Percentiles rank a stretch among this genome's conserved stretches.
Evolutionary conservation across 2,113 vertebrate species (phyloP).

Genomic region (Bagarius yarrelli): DNA sequence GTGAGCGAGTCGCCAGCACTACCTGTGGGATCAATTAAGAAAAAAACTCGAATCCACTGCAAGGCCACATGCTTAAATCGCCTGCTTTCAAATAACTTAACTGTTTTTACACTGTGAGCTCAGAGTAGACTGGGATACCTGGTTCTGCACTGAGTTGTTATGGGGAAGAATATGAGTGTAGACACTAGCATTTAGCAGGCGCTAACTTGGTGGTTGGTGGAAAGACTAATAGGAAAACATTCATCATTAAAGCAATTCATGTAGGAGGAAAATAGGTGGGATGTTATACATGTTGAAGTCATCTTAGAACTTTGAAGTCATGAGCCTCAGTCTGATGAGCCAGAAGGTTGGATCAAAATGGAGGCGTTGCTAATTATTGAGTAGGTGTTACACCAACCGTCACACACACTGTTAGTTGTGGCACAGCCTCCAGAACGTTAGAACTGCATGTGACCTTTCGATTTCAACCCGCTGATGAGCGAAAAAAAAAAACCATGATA

Average conservation of each 20-base stretch:
- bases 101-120: not conserved
- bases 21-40: constrained; percentile 52
- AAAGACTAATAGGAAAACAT: not conserved
- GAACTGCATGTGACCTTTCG: too few species aligned
- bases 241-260: not conserved
- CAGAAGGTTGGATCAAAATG: not conserved
- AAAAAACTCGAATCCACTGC: constrained; percentile 17
- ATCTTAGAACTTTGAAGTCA: not conserved
- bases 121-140: not conserved
- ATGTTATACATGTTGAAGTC: not conserved
- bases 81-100: not conserved
- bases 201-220: not conserved
- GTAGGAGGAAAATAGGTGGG: not conserved
- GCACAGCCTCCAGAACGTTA: too few species aligned
- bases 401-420: too few species aligned
- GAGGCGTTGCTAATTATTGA: not conserved
- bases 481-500: too few species aligned
- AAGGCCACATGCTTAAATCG: constrained; percentile 32
- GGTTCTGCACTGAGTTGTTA: not conserved
- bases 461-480: too few species aligned
- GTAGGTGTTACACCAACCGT: too few species aligned
- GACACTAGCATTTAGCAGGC: not conserved
- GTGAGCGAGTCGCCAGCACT: constrained; percentile 31
- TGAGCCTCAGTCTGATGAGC: not conserved
- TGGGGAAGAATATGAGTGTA: not conserved